Conservation (phyloP, 1,140 invertebrate genomes). For the Eriocheir sinensis region DNA sequence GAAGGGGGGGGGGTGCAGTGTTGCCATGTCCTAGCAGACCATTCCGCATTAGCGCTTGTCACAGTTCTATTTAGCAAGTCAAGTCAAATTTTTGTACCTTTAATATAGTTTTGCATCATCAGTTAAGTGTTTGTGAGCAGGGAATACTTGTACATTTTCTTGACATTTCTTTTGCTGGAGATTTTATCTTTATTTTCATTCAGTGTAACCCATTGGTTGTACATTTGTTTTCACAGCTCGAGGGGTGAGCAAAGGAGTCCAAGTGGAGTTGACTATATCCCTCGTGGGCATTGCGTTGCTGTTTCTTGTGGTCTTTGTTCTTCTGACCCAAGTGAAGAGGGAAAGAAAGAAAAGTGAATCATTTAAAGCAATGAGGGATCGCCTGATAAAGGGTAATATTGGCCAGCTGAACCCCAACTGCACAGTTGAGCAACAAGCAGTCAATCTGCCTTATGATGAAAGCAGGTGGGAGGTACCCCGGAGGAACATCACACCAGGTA, state of each 20-base stretch:
- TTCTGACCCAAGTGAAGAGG: background rate
- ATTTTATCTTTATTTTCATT: too few species aligned
- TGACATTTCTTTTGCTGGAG: too few species aligned
- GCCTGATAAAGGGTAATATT: slow-evolving; percentile 90
- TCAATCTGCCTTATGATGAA: slow-evolving; percentile 93
- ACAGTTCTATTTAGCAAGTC: too few species aligned
- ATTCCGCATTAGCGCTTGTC: too few species aligned
- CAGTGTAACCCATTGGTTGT: too few species aligned
- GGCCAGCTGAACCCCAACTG: slow-evolving; percentile 93
- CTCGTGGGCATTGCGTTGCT: background rate
- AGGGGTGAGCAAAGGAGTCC: background rate
- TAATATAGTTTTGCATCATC: too few species aligned
- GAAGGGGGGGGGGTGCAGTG: too few species aligned
- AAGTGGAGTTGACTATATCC: background rate
- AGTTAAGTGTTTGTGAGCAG: too few species aligned
- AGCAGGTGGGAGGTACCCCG: slow-evolving; percentile 65
- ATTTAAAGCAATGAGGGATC: slow-evolving; percentile 80
- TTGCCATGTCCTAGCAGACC: too few species aligned
- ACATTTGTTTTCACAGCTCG: background rate
- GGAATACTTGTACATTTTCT: too few species aligned
- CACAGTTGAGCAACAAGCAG: slow-evolving; percentile 94
- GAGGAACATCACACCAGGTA: slow-evolving; percentile 69
- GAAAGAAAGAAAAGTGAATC: background rate
- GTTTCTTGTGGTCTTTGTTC: too few species aligned
- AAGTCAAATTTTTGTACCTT: too few species aligned